Evolutionary conservation across 2,113 vertebrate genomes (phyloP), one percentile per base, ranked within the genome.

Genomic region (Melanocharis versteri): DNA sequence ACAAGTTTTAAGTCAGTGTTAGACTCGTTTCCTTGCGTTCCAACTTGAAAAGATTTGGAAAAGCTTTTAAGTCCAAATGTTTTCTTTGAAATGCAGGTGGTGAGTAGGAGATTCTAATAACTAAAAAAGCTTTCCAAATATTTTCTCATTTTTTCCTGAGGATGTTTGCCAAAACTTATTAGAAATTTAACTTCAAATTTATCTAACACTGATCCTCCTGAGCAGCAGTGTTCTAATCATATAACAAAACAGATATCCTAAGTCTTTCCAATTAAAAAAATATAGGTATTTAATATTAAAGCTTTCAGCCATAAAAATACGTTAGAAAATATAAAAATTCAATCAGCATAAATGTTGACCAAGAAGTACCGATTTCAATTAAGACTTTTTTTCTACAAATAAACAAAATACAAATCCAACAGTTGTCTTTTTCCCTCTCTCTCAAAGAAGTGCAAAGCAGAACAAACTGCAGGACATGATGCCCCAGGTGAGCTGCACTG

Each of bases 51-150:
- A 72, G 76, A 40, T 76, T 15, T 47, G 26, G 15, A 57, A 77
- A 87, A 89, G 54, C 84, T 90, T 96, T 91, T 33, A 96, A 93
- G 65, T 83, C 24, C 54, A 85, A 78, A 54, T 45, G 19, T 75
- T 86, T 88, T 53, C 70, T 83, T 69, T 83, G 79, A 90, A 83
- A 83, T 37, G 42, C 26, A 90, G 56, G 79, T 61, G 40, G 35
- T 77, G 62, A 83, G 26, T 33, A 42, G 39, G 60, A 58, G 66
- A 87, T 18, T 60, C n/a, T 22, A 78, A 20, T 77, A 92, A 57
- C 44, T 58, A 44, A 68, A 81, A 87, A 83, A 28, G 22, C 40
- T 79, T 91, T 73, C 72, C 39, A 84, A 78, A 2, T 31, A 35
- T 11, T 54, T 85, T 28, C 51, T 54, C 11, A n/a, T 77, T 88